phyloP scores from a whole-genome alignment of 2,888 invertebrate genomes.

The Dynastes maya region DNA sequence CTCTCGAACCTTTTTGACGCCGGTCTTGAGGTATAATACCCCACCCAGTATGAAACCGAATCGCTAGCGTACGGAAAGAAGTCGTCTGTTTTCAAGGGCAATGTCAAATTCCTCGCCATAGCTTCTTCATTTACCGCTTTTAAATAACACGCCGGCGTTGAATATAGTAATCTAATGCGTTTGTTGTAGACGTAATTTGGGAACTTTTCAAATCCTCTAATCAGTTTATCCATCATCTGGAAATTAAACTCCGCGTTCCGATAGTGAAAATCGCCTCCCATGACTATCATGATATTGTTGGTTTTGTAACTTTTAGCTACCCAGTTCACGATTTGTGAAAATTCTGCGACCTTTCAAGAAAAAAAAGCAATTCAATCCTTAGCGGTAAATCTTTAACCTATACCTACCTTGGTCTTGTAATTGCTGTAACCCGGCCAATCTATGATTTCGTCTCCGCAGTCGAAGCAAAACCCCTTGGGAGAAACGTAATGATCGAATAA shows the following conservation, averaged over 20 bases:
- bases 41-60: slow-evolving; percentile 92
- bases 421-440: slow-evolving; percentile 75
- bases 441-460: slow-evolving; percentile 74
- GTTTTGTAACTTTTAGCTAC: slow-evolving; percentile 77
- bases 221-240: slow-evolving; percentile 90
- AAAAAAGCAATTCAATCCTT: neutral
- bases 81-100: slow-evolving; percentile 85
- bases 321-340: slow-evolving; percentile 73
- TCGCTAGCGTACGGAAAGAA: slow-evolving; percentile 93
- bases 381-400: no score
- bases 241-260: slow-evolving; percentile 86
- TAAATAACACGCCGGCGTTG: slow-evolving; percentile 88
- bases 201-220: slow-evolving; percentile 68
- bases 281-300: slow-evolving; percentile 87
- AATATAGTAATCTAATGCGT: slow-evolving; percentile 85
- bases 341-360: slow-evolving; percentile 65
- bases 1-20: slow-evolving; percentile 85
- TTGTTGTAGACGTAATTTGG: slow-evolving; percentile 73
- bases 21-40: slow-evolving; percentile 88
- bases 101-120: slow-evolving; percentile 71
- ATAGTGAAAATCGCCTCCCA: slow-evolving; percentile 95
- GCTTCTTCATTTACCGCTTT: slow-evolving; percentile 80
- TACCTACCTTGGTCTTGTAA: slow-evolving; percentile 59
- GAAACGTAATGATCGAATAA: slow-evolving; percentile 73
- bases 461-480: slow-evolving; percentile 78